These are phyloP conservation scores for Mallotus villosus DNA, from an alignment of 2,797 vertebrate species.

Conservation along the genomic window DNA sequence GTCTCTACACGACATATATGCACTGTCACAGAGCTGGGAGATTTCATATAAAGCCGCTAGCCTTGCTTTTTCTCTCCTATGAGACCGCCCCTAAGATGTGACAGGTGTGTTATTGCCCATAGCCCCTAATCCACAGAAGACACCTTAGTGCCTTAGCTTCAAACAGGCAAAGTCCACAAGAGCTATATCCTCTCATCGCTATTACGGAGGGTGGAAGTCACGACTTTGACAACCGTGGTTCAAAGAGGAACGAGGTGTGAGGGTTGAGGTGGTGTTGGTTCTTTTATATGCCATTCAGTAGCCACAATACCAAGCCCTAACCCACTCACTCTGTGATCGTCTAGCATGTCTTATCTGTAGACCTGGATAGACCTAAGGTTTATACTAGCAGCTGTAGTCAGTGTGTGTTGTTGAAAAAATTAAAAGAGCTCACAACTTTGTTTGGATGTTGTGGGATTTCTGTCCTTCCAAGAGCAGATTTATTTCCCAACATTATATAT, in stretches of 20 bases:
- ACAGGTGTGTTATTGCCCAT: constrained; percentile 3
- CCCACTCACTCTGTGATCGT: no score
- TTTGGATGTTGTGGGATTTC: neutral
- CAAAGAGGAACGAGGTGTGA: neutral
- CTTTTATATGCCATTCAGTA: no score
- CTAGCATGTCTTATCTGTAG: neutral
- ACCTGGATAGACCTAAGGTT: neutral
- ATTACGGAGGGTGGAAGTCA: neutral
- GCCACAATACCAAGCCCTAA: no score
- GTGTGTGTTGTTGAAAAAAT: neutral
- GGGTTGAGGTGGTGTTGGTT: no score
- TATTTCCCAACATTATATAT: neutral
- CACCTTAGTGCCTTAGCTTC: neutral
- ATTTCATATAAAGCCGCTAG: neutral
- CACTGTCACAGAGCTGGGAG: neutral
- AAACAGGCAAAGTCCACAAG: neutral
- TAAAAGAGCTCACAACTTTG: neutral
- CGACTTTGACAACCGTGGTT: neutral
- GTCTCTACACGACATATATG: neutral
- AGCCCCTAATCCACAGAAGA: neutral
- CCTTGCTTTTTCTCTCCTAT: neutral
- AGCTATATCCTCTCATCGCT: neutral
- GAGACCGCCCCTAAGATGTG: no score
- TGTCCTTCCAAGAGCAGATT: neutral
- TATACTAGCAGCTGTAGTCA: neutral